Evolutionary conservation across 2,113 vertebrate species (phyloP), one percentile per base, ranked within the genome.

Genomic region (Gnathonemus longibarbis): DNA sequence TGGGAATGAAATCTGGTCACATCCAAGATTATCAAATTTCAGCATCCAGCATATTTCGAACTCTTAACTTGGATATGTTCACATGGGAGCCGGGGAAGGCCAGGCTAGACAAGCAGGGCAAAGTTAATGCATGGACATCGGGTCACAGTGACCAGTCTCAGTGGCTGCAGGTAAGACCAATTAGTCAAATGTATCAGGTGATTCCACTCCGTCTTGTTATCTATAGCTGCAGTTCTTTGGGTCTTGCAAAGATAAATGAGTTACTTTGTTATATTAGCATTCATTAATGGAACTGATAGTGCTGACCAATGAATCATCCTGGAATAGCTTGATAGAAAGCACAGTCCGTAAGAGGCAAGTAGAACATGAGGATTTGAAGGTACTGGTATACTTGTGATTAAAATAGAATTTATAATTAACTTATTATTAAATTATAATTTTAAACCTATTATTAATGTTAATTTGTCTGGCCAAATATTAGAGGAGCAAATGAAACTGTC

Each of bases 31-130:
- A 96, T 93, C 98, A 99, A 94, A 97, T 99, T 91, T 97, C 95
- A 1, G 98, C 98, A 53, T 99, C 98, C 83, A 99, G 98, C 90
- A 93, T 98, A 94, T 99, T 99, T 95, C 96, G 97, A 89, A 99
- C 98, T 0, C 97, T 99, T 93, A 99, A 99, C 95, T 99, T 99
- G 98, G 98, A 99, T 93, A 99, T 99, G 98, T 99, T 99, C 5
- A 95, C 98, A 8, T 99, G 98, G 98, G 98, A 99, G 93, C 97
- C 98, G n/a, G 96, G 98, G 84, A 99, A 99, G 94, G 98, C 98
- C 80, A 96, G 98, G 0, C 95, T 99, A 93, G 98, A 99, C 96
- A 99, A 98, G 92, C 98, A 99, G 94, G 98, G 98, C 92, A 99
- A 99, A 93, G 98, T 99, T 53, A 99, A 99, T 31, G 98, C 98